Base-by-base conservation (phyloP, 2,888 invertebrate species). In the Coleophora deauratella region DNA sequence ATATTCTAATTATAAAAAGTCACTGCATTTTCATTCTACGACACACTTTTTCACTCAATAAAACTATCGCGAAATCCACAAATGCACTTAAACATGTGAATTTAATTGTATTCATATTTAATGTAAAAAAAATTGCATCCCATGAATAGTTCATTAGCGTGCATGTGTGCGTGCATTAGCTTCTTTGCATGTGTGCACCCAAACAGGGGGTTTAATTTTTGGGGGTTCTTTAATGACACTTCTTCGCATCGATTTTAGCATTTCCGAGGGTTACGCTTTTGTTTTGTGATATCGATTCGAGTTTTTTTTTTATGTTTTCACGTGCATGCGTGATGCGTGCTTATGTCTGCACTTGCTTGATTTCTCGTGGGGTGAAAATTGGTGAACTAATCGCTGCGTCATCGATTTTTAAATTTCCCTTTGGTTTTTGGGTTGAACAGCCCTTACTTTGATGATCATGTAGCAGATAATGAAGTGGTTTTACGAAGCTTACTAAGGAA, bases 181-280 rank as follows among this genome's bases (percentile, higher is more conserved):
- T 66, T 66, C 62, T 60, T 53, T 42, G 43, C 52, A 45, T 49
- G 56, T 51, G 66, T 69, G 72, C 68, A 60, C 51, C 58, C 54
- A 57, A 56, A 60, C 63, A 62, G 64, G 73, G 78, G 78, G 74
- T 74, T 81, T 81, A 77, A 80, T 77, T 84, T 85, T 84, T 74
- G 79, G 82, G 84, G 84, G 79, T 79, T 79, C 79, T 78, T 80
- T 85, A 84, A 85, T 84, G 84, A 84, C 84, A 85, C 84, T 84
- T 81, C 80, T 79, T 78, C 65, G 67, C 72, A 85, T 85, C 84
- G 84, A 85, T 85, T 84, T 81, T 81, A 72, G 72, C 68, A 66
- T 75, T 75, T 68, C 62, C 62, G 76, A 80, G 84, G 84, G 82
- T 74, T 71, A 72, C 68, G 70, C 82, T 75, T 81, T 84, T 84